Conservation (phyloP, 2,113 vertebrate genomes). For the Myotis yumanensis region DNA sequence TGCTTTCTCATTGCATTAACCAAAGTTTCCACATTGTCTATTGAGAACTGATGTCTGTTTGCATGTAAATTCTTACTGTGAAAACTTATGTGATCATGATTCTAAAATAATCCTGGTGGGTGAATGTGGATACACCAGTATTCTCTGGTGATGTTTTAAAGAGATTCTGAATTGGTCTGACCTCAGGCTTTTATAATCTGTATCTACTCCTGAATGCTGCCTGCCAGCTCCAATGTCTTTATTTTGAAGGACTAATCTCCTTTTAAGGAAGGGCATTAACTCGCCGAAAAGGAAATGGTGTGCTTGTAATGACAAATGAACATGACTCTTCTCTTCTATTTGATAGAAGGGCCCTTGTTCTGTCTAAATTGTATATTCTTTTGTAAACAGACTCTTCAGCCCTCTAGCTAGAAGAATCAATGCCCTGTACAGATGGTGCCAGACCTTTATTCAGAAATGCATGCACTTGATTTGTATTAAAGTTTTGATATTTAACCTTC, state of each 20-base stretch:
- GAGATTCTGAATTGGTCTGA: constrained; percentile 45
- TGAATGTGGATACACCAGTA: neutral
- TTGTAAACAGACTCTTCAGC: constrained; percentile 69
- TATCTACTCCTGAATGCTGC: constrained; percentile 47
- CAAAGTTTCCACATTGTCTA: neutral
- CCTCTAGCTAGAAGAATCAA: constrained; percentile 60
- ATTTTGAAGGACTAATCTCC: constrained; percentile 67
- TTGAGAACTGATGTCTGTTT: constrained; percentile 1
- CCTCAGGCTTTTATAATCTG: constrained; percentile 47
- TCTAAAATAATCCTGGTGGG: constrained; percentile 43
- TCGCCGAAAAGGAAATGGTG: constrained; percentile 69
- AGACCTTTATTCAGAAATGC: constrained; percentile 66
- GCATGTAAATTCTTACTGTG: neutral
- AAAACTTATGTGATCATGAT: constrained; percentile 33
- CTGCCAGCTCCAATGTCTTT: constrained; percentile 68
- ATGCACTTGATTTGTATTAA: constrained; percentile 68
- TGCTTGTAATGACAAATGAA: constrained; percentile 75
- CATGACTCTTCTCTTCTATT: constrained; percentile 60
- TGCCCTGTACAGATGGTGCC: constrained; percentile 55
- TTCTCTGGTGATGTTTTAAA: constrained; percentile 25
- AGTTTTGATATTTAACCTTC: constrained; percentile 78
- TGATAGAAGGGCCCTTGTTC: constrained; percentile 70
- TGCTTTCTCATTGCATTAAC: constrained; percentile 47
- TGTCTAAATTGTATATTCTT: constrained; percentile 69
- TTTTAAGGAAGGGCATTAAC: constrained; percentile 73